Evolutionary conservation across 1,140 invertebrate genomes (phyloP).

Genomic region (Pomacea maculata): DNA sequence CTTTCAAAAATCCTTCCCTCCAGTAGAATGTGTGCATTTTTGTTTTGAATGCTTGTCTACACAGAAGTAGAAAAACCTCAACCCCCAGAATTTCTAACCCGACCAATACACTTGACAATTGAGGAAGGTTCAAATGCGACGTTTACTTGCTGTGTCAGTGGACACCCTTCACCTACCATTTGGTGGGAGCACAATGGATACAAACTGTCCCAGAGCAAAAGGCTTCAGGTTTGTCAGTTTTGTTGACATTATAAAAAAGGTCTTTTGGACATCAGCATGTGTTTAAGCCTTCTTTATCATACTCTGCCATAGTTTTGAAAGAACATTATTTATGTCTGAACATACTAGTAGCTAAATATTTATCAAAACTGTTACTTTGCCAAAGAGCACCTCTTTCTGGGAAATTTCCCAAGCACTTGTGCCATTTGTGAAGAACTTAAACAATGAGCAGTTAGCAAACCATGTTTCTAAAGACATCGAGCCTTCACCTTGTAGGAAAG

Average conservation of each 20-base stretch:
- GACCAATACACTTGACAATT: slow-evolving; percentile 25
- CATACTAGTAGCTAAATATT: too few relatives aligned
- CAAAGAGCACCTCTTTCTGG: too few relatives aligned
- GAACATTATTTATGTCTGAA: too few relatives aligned
- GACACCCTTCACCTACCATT: slow-evolving; percentile 88
- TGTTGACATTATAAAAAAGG: neutral
- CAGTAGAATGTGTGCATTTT: slow-evolving; percentile 22
- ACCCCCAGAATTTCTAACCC: slow-evolving; percentile 42
- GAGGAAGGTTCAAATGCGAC: slow-evolving; percentile 32
- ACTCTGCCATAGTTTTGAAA: too few relatives aligned
- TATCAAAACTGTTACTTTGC: too few relatives aligned
- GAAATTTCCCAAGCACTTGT: too few relatives aligned
- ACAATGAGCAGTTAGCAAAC: too few relatives aligned
- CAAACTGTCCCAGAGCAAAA: slow-evolving; percentile 52
- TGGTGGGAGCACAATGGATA: slow-evolving; percentile 85
- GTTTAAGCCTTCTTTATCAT: too few relatives aligned
- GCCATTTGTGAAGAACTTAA: too few relatives aligned
- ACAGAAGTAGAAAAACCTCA: slow-evolving; percentile 40
- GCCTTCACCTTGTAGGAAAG: too few relatives aligned
- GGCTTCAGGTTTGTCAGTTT: slow-evolving; percentile 41
- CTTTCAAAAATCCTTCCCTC: neutral
- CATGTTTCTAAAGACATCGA: too few relatives aligned
- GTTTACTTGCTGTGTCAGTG: slow-evolving; percentile 72
- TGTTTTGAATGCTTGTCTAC: slow-evolving; percentile 25
- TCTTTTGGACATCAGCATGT: too few relatives aligned